Percentiles rank a stretch among this genome's conserved stretches.
Conservation (phyloP, 2,113 vertebrate species). For the Irena cyanogastra region DNA sequence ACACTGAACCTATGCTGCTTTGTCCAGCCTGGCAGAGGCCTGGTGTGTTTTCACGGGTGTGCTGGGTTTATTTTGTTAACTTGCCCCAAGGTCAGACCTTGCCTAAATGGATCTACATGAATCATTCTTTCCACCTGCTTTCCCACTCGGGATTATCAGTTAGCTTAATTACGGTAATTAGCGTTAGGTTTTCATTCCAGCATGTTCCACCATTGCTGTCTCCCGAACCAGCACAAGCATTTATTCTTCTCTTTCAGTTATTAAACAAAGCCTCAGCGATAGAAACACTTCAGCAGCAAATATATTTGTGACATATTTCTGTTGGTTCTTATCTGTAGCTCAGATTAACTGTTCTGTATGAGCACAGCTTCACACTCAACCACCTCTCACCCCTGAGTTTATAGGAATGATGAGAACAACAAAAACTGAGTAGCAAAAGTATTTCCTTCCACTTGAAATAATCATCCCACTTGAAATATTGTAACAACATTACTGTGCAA, state of each 20-base stretch:
- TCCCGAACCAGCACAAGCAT: background rate
- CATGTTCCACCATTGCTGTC: background rate
- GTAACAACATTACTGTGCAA: background rate
- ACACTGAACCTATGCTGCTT: background rate
- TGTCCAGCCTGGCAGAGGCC: conserved; percentile 5
- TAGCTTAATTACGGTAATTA: background rate
- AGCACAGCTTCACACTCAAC: background rate
- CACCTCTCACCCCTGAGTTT: background rate
- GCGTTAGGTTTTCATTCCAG: background rate
- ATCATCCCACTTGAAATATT: background rate
- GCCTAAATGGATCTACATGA: conserved; percentile 46
- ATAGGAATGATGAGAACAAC: background rate
- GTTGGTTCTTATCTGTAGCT: background rate
- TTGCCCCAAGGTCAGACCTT: conserved; percentile 41
- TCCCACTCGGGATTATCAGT: background rate
- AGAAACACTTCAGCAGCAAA: background rate
- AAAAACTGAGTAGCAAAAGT: background rate
- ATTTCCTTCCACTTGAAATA: background rate
- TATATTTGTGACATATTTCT: background rate
- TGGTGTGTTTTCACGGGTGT: background rate
- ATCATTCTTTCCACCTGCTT: conserved; percentile 47
- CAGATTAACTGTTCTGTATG: background rate
- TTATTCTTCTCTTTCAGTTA: background rate
- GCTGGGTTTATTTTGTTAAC: conserved; percentile 36
- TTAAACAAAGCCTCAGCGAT: background rate